Evolutionary conservation across 2,888 invertebrate species (phyloP).

Genomic region (Hypomecis punctinalis): DNA sequence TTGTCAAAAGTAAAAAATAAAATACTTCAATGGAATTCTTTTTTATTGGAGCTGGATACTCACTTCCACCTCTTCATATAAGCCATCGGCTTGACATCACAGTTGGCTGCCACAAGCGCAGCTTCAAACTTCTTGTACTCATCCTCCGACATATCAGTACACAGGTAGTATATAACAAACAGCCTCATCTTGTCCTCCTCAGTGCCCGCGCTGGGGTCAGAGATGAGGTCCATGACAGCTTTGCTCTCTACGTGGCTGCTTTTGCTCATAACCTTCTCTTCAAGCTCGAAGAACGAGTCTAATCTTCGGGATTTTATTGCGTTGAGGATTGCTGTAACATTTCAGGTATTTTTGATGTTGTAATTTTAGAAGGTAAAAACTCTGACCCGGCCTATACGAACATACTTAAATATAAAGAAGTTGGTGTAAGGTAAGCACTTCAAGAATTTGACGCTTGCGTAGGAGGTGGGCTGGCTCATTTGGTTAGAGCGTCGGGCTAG

Average conservation of each 20-base stretch:
- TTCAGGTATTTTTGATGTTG: constrained; percentile 13
- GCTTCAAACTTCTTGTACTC: constrained; percentile 94
- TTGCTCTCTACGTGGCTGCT: constrained; percentile 89
- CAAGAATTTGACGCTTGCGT: too few relatives aligned
- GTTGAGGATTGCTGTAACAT: constrained; percentile 88
- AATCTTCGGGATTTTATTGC: constrained; percentile 94
- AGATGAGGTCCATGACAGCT: constrained; percentile 93
- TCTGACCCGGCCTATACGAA: too few relatives aligned
- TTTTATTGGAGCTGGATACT: too few relatives aligned
- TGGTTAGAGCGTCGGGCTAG: too few relatives aligned
- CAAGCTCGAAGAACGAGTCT: constrained; percentile 98
- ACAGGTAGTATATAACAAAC: constrained; percentile 96
- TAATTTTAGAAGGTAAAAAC: too few relatives aligned
- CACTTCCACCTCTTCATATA: constrained; percentile 97
- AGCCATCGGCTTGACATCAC: constrained; percentile 93
- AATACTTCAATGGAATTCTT: too few relatives aligned
- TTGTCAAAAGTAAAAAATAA: too few relatives aligned
- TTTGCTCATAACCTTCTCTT: constrained; percentile 98
- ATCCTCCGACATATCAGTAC: constrained; percentile 91
- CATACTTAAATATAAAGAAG: too few relatives aligned
- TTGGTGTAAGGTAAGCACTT: too few relatives aligned
- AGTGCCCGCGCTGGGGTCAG: constrained; percentile 94
- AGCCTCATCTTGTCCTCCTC: constrained; percentile 96
- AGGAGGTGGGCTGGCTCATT: too few relatives aligned
- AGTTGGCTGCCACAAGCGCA: constrained; percentile 92